Evolutionary conservation across 2,797 vertebrate species (phyloP).

Genomic region (Dendrocincla fuliginosa): DNA sequence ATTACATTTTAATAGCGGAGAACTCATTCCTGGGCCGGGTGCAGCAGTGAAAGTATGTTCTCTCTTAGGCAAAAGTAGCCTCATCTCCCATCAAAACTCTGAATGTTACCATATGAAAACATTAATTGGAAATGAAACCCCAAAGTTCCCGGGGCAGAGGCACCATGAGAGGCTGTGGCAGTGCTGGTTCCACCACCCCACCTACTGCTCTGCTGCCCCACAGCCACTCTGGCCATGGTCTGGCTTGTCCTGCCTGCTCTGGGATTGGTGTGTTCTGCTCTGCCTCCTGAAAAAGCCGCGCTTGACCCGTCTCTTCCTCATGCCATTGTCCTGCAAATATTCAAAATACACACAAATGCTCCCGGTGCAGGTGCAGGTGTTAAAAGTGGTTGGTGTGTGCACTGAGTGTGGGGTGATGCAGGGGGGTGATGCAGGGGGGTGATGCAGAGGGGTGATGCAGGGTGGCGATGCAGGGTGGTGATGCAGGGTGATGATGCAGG

Average conservation of each 20-base stretch:
- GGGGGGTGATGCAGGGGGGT: rapidly evolving
- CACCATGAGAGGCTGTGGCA: background rate
- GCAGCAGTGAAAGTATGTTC: slow-evolving; percentile 33
- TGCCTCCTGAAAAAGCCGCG: background rate
- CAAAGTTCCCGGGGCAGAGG: background rate
- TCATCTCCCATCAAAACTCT: slow-evolving; percentile 28
- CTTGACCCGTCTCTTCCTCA: rapidly evolving
- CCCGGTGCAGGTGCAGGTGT: rapidly evolving
- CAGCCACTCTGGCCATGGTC: background rate
- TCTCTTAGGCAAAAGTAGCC: slow-evolving; percentile 23
- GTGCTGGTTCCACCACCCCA: background rate
- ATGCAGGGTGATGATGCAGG: too few species aligned
- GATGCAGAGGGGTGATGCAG: background rate
- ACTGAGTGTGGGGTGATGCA: background rate
- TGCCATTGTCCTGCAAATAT: rapidly evolving
- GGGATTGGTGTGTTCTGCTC: background rate
- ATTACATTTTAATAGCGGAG: slow-evolving; percentile 29
- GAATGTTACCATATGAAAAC: slow-evolving; percentile 29
- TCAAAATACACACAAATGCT: rapidly evolving
- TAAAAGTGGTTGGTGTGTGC: rapidly evolving
- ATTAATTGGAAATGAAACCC: slow-evolving; percentile 10
- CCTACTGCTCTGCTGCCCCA: background rate
- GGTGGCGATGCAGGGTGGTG: too few species aligned
- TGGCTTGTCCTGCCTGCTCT: background rate
- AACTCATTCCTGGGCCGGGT: background rate